These are phyloP conservation scores for Lasioglossum zephyrum DNA, from an alignment of 2,888 invertebrate genomes.

Conservation along the genomic window DNA sequence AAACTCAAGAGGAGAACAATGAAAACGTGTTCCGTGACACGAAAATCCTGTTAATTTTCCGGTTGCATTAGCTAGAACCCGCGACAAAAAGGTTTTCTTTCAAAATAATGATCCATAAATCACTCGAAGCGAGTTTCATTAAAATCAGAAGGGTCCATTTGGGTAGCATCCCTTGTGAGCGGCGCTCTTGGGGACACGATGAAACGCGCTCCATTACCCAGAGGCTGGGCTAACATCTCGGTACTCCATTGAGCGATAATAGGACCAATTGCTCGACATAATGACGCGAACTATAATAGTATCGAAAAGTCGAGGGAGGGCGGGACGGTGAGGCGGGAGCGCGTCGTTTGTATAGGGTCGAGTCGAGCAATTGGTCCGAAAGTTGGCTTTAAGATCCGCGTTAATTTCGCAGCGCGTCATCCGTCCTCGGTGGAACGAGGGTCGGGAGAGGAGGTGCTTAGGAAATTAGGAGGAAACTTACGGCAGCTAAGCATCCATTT, in stretches of 20 bases:
- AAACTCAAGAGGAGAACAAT: background rate
- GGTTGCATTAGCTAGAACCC: background rate
- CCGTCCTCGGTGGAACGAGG: conserved; percentile 9
- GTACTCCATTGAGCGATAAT: background rate
- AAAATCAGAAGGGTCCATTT: conserved; percentile 1
- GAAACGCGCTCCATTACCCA: conserved; percentile 2
- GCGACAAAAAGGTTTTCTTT: background rate
- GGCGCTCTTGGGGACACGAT: background rate
- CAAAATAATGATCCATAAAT: background rate
- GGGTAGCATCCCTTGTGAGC: background rate
- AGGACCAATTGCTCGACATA: background rate
- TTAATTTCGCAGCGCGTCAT: conserved; percentile 44
- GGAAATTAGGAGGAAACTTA: conserved; percentile 69
- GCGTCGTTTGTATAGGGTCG: background rate
- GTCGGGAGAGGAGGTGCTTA: conserved; percentile 41
- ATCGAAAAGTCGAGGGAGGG: background rate
- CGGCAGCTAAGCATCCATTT: conserved; percentile 60
- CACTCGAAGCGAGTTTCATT: background rate
- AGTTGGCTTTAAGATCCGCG: conserved; percentile 37
- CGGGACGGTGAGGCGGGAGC: background rate
- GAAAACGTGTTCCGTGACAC: background rate
- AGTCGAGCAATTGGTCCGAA: conserved; percentile 31
- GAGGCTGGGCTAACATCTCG: background rate
- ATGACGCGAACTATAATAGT: background rate
- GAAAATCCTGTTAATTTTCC: background rate